phyloP scores from a whole-genome alignment of 2,113 vertebrate genomes.

The Chauna torquata region DNA sequence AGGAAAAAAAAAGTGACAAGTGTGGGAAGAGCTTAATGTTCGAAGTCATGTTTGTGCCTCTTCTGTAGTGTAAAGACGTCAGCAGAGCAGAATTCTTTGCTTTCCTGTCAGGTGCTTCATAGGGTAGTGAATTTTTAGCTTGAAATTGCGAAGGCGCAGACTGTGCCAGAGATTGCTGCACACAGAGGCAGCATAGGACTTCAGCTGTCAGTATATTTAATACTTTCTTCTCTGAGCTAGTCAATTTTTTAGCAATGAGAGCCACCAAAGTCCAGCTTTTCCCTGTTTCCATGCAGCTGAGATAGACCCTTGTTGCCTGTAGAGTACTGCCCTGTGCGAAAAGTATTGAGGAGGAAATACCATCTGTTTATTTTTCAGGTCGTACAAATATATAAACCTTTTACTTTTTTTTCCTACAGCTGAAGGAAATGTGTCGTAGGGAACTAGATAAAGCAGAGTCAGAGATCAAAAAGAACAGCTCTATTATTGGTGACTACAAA shows the following conservation, averaged over 20 bases:
- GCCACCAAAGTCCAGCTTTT: neutral
- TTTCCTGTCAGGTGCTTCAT: conserved; percentile 27
- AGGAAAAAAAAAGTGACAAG: neutral
- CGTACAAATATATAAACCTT: neutral
- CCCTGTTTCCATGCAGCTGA: neutral
- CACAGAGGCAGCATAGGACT: neutral
- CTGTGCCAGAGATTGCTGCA: neutral
- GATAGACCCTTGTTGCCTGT: neutral
- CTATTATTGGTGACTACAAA: conserved; percentile 98
- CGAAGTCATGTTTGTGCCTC: neutral
- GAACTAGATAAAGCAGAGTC: conserved; percentile 96
- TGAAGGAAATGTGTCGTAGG: conserved; percentile 98
- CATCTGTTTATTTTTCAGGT: neutral
- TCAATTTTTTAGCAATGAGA: neutral
- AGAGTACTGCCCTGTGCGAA: too few species aligned
- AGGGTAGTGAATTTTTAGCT: conserved; percentile 2
- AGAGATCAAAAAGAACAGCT: conserved; percentile 97
- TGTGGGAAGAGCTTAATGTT: conserved; percentile 20
- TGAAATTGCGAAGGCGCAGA: neutral
- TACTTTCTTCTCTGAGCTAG: neutral
- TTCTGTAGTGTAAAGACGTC: neutral
- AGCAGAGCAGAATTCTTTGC: neutral
- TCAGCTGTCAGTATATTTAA: neutral
- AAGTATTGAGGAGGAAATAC: neutral
- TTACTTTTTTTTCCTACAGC: conserved; percentile 68